Evolutionary conservation across 2,797 vertebrate species (phyloP).

Genomic region (Karalla daura): DNA sequence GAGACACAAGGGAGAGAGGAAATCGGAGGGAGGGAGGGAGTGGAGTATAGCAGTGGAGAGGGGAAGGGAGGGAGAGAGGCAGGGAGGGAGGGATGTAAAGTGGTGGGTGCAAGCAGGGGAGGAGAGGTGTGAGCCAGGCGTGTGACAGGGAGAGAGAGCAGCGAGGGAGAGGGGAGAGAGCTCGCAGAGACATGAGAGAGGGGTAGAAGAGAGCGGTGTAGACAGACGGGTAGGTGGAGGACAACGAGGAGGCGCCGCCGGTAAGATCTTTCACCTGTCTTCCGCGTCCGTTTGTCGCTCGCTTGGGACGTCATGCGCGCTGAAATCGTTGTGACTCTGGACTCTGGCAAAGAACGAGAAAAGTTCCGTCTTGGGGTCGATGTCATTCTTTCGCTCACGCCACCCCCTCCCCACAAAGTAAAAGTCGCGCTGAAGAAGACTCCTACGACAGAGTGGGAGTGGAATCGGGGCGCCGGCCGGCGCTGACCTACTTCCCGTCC

Average conservation of each 20-base stretch:
- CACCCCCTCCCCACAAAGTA: no score
- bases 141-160: no score
- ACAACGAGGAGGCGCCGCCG: slow-evolving; percentile 51
- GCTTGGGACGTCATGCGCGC: no score
- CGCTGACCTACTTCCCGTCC: slow-evolving; percentile 64
- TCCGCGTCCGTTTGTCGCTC: no score
- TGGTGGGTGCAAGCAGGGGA: slow-evolving; percentile 49
- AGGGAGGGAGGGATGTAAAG: slow-evolving; percentile 41
- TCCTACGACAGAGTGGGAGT: slow-evolving; percentile 14
- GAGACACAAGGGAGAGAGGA: slow-evolving; percentile 51
- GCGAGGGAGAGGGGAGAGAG: slow-evolving; percentile 36
- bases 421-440: not conserved
- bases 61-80: slow-evolving; percentile 22
- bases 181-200: slow-evolving; percentile 47
- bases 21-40: slow-evolving; percentile 54
- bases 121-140: slow-evolving; percentile 60
- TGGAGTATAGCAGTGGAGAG: no score
- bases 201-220: slow-evolving; percentile 47
- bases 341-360: no score
- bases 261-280: slow-evolving; percentile 73
- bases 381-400: no score
- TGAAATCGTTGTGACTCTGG: no score
- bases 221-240: slow-evolving; percentile 49
- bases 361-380: not conserved
- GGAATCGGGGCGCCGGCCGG: slow-evolving; percentile 34